Evolutionary conservation across 2,113 vertebrate species (phyloP).

Genomic region (Sebastes schlegelii): DNA sequence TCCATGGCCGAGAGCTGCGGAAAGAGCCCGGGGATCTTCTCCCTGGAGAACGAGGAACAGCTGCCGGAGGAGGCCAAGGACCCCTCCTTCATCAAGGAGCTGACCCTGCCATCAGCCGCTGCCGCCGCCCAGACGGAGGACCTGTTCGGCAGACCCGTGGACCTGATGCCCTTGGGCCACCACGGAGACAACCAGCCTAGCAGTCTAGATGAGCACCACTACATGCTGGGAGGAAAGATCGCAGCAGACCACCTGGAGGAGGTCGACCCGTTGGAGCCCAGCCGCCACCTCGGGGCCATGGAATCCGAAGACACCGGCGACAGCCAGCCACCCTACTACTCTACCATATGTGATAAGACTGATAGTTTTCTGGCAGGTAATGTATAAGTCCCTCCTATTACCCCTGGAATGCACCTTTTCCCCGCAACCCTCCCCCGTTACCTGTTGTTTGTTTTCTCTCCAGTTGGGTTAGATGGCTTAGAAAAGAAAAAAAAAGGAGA

Average conservation of each 20-base stretch:
- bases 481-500: conserved; percentile 66
- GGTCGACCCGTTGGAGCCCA: conserved; percentile 65
- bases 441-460: conserved; percentile 80
- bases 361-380: conserved; percentile 89
- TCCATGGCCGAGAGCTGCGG: conserved; percentile 87
- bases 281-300: conserved; percentile 50
- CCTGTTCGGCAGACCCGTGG: conserved; percentile 76
- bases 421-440: conserved; percentile 67
- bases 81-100: conserved; percentile 85
- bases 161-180: conserved; percentile 81
- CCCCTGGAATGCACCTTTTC: conserved; percentile 84
- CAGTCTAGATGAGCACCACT: conserved; percentile 74
- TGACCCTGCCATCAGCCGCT: conserved; percentile 74
- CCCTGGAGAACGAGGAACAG: conserved; percentile 87
- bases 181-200: conserved; percentile 47
- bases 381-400: conserved; percentile 83
- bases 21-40: conserved; percentile 88
- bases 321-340: conserved; percentile 82
- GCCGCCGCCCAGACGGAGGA: conserved; percentile 69
- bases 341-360: conserved; percentile 87
- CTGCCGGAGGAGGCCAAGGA: conserved; percentile 85
- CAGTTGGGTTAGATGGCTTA: conserved; percentile 76
- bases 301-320: conserved; percentile 65
- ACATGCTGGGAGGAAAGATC: conserved; percentile 78
- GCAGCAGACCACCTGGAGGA: conserved; percentile 60